These are phyloP conservation scores for Benitochromis conjunctus DNA, from an alignment of 2,113 vertebrate genomes.

Conservation along the genomic window DNA sequence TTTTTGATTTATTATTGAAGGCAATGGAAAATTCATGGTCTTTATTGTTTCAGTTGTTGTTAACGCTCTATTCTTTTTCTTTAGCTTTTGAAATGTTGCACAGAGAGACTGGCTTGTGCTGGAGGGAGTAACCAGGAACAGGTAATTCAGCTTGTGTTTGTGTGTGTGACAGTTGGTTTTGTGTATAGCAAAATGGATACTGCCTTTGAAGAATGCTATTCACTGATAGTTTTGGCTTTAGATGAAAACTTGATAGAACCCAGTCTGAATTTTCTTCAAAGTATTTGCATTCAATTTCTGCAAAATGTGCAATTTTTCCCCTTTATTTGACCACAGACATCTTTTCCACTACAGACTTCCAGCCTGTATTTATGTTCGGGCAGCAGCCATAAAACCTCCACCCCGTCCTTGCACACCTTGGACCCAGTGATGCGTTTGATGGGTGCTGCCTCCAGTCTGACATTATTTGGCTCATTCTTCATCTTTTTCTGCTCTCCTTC, in stretches of 20 bases:
- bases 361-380: conserved; percentile 58
- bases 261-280: neutral
- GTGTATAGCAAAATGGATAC: neutral
- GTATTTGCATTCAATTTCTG: conserved; percentile 43
- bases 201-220: neutral
- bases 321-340: neutral
- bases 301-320: conserved; percentile 9
- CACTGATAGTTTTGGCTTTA: neutral
- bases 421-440: conserved; percentile 60
- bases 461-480: conserved; percentile 63
- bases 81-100: neutral
- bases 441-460: conserved; percentile 46
- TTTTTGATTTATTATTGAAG: neutral
- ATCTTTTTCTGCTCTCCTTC: conserved; percentile 10
- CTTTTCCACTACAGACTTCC: conserved; percentile 1
- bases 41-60: neutral
- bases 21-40: neutral
- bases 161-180: neutral
- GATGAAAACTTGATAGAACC: conserved; percentile 5
- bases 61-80: neutral
- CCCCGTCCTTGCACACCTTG: conserved; percentile 61
- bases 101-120: neutral
- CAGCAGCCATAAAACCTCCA: conserved; percentile 51
- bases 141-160: neutral
- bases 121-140: neutral